A percentile compares a stretch with the other conserved stretches of the same genome.
Conservation (phyloP, 2,888 invertebrate species). For the Malthinus flaveolus region DNA sequence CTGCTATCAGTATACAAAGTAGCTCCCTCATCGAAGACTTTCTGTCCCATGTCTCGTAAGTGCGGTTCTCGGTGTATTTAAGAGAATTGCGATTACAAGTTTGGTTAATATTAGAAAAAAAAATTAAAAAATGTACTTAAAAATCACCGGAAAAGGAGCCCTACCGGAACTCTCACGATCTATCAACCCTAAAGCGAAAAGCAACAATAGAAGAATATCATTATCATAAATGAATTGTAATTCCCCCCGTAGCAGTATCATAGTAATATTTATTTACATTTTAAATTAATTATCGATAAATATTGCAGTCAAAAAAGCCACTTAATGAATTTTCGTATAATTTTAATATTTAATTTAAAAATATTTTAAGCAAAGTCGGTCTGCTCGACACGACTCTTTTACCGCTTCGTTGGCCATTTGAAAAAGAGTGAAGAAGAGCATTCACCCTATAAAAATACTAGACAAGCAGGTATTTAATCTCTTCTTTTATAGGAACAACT, state of each 20-base stretch:
- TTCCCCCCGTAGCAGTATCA: too few species aligned
- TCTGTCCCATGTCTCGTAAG: too few species aligned
- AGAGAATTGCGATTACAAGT: neutral
- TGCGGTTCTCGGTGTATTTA: neutral
- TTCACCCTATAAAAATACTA: conserved; percentile 8
- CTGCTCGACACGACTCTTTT: neutral
- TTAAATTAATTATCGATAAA: too few species aligned
- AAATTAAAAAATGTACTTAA: too few species aligned
- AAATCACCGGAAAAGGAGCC: conserved; percentile 20
- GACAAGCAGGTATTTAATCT: conserved; percentile 6
- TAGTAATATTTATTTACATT: too few species aligned
- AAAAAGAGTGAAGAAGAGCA: conserved; percentile 4
- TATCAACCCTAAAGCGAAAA: conserved; percentile 13
- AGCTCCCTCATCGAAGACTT: too few species aligned
- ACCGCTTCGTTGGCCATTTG: conserved; percentile 3
- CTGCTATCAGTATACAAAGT: too few species aligned
- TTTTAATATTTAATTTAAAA: too few species aligned
- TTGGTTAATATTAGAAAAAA: neutral
- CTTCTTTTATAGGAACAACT: neutral
- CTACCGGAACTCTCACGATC: conserved; percentile 29
- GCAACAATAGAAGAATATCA: conserved; percentile 18
- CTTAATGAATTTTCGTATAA: too few species aligned
- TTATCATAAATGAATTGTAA: conserved; percentile 23
- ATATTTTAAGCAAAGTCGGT: too few species aligned
- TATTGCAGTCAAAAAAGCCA: too few species aligned